Base-by-base conservation (phyloP, 2,888 invertebrate species). In the Troides oblongomaculatus region DNA sequence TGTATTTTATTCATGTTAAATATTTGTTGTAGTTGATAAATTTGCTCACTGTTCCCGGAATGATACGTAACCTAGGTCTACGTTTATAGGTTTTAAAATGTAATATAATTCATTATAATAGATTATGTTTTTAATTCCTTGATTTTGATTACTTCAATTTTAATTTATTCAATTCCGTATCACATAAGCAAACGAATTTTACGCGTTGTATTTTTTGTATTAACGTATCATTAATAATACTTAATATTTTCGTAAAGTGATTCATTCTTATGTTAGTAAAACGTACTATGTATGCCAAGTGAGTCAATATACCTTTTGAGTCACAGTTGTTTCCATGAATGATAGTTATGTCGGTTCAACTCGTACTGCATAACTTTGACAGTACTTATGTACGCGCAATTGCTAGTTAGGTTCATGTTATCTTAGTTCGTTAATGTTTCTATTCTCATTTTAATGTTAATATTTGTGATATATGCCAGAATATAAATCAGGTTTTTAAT, bases 321-420 rank as follows among this genome's bases (percentile, higher is more conserved):
- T 88, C 88, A 88, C 80, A 70, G 75, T 78, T 77, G 74, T 76
- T 85, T 84, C 84, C 76, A 81, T 85, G 85, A 85, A 87, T 81
- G 79, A 81, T 69, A 73, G 64, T 65, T 23, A 64, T 59, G 59
- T 69, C 43, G 17, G 50, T 53, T 46, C 30, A 10, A 68, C 68
- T 68, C 30, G 63, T 23, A 59, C 63, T 58, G 57, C 57, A 58
- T 58, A 25, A 10, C 57, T 58, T 21, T 21, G 57, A 58, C 23
- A 21, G 57, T 58, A 39, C 23, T 4, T 58, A 23, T n/a, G 57
- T 58, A 62, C 46, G 46, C 56, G 46, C 39, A 65, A 23, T 23
- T 58, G 57, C 23, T 58, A 1, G 21, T 14, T 58, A 58, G 23
- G 14, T 25, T 58, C 23, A 25, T 23, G 23, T 58, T 58, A 12